Base-by-base conservation (phyloP, 2,113 vertebrate species). In the Tympanuchus pallidicinctus region DNA sequence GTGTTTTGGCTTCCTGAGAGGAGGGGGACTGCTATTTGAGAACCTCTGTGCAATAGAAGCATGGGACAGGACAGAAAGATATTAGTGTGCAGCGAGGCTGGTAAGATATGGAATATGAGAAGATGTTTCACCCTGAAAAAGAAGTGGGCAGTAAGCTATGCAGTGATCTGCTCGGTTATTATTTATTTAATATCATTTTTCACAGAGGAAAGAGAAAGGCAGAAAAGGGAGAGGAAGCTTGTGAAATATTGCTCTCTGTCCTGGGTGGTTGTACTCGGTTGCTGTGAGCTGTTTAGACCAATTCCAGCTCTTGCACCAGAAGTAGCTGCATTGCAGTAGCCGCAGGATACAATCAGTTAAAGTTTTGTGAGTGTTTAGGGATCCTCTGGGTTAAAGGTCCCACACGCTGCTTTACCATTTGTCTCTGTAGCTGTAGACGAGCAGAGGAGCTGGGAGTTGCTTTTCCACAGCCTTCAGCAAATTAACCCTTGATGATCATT, bases 241-340 rank as follows among this genome's bases (percentile, higher is more conserved):
- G 63, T 63, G n/a, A 30, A 74, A 48, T 66, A 32, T 47, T 85
- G 63, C 65, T 56, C n/a, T 81, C 38, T 89, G 71, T 40, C 77
- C 66, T 81, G 91, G 77, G 2, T 11, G 54, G 10, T n/a, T 80
- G 73, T 73, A 43, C 59, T 86, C 25, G 38, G 47, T 30, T 95
- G 90, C 76, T 88, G 36, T 54, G 72, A 91, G 86, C 75, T 94
- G 70, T 80, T 92, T 67, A 88, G 89, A 91, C 77, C 82, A 47
- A 38, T 83, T 94, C 43, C 52, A 67, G 67, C 42, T 88, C 84
- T 96, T 82, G 92, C 90, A 95, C 94, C 82, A 96, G 60, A 42
- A 91, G 83, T 20, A 69, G 27, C 93, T 97, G 96, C 96, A 96
- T 95, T 96, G 95, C 94, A 94, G 81, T 60, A 56, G 59, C 76